Percentiles rank a stretch among this genome's conserved stretches.
These are phyloP conservation scores for Orthosia gracilis DNA, from an alignment of 2,888 invertebrate genomes.

Conservation along the genomic window DNA sequence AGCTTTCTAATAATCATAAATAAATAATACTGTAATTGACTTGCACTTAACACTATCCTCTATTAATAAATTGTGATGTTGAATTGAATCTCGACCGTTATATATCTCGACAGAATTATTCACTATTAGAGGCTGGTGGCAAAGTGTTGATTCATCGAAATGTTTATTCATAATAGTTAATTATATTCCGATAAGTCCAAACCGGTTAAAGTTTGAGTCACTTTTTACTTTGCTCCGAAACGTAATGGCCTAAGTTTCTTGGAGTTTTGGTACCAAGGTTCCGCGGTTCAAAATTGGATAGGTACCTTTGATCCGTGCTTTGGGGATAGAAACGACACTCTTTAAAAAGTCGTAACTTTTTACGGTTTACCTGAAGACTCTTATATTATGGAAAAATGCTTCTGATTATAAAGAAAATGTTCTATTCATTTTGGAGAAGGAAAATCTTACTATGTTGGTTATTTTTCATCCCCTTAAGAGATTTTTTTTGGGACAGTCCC, in stretches of 20 bases:
- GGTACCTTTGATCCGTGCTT: slow-evolving; percentile 6
- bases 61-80: slow-evolving; percentile 42
- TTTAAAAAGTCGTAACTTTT: slow-evolving; percentile 30
- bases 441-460: not conserved
- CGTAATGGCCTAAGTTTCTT: slow-evolving; percentile 20
- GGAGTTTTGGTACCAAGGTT: not conserved
- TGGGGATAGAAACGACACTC: slow-evolving; percentile 3
- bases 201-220: slow-evolving; percentile 56
- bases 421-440: slow-evolving; percentile 5
- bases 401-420: slow-evolving; percentile 23
- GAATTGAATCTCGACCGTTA: slow-evolving; percentile 39
- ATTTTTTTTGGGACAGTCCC: too few relatives aligned
- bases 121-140: slow-evolving; percentile 1
- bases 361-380: not conserved
- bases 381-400: slow-evolving; percentile 1
- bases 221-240: slow-evolving; percentile 14
- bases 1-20: not conserved
- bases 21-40: slow-evolving; percentile 3
- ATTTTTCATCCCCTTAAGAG: slow-evolving; percentile 8
- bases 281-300: slow-evolving; percentile 7
- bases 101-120: slow-evolving; percentile 26
- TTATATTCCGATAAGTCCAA: slow-evolving; percentile 48
- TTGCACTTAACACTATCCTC: slow-evolving; percentile 39
- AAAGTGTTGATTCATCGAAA: slow-evolving; percentile 48
- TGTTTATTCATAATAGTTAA: slow-evolving; percentile 45